These are phyloP conservation scores for Volucella bombylans DNA, from an alignment of 2,888 invertebrate genomes.

Conservation along the genomic window DNA sequence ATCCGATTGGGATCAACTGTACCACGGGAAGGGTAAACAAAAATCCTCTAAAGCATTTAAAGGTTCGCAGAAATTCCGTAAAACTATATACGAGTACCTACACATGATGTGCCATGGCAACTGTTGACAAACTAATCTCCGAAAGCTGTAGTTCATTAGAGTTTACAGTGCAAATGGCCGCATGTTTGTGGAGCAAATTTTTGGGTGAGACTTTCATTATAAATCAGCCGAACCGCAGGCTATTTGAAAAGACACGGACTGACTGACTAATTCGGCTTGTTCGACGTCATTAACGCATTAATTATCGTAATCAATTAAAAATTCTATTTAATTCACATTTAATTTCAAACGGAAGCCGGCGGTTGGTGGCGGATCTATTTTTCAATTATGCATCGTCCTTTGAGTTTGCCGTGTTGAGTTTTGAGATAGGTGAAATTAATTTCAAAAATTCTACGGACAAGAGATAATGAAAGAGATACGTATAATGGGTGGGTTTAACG, in stretches of 20 bases:
- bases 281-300: conserved; percentile 60
- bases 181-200: conserved; percentile 59
- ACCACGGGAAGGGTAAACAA: no score
- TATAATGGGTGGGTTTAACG: not conserved
- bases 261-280: conserved; percentile 42
- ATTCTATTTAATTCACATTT: conserved; percentile 68
- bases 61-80: no score
- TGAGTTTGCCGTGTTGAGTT: conserved; percentile 15
- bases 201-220: conserved; percentile 53
- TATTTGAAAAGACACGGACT: not conserved
- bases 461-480: not conserved
- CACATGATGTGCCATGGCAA: conserved; percentile 33
- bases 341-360: conserved; percentile 37
- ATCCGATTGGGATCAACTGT: no score
- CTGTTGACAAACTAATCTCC: conserved; percentile 67
- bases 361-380: conserved; percentile 28
- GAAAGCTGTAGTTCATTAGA: conserved; percentile 62
- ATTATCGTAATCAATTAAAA: conserved; percentile 73
- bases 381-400: conserved; percentile 36
- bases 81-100: no score
- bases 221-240: conserved; percentile 33
- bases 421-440: conserved; percentile 33
- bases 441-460: conserved; percentile 11
- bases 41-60: no score
- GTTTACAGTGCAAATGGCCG: conserved; percentile 47